phyloP scores from a whole-genome alignment of 2,797 vertebrate genomes.

The Menidia menidia region DNA sequence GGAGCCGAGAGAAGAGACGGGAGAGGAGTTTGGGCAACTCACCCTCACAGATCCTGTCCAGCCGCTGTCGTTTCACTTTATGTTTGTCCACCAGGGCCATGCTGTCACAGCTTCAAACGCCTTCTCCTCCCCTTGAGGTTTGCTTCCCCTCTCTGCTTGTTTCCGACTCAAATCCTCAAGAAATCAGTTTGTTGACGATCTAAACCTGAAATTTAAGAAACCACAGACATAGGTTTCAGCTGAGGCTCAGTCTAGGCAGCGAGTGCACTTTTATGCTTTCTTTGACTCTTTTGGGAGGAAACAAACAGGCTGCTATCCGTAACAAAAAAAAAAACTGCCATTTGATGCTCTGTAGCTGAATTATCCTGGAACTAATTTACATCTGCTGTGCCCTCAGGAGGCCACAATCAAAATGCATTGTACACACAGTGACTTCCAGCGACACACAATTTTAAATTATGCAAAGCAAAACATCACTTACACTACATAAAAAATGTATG shows the following conservation, averaged over 20 bases:
- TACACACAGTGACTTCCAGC: conserved; percentile 12
- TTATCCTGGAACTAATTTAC: conserved; percentile 11
- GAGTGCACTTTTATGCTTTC: background rate
- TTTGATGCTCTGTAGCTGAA: background rate
- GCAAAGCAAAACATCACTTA: conserved; percentile 18
- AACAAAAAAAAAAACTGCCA: background rate
- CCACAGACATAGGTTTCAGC: conserved; percentile 5
- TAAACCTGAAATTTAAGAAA: conserved; percentile 64
- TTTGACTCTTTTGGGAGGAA: background rate
- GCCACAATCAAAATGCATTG: conserved; percentile 12
- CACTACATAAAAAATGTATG: conserved; percentile 3
- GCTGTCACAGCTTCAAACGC: conserved; percentile 32
- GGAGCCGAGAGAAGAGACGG: background rate
- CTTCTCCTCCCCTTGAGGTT: conserved; percentile 47
- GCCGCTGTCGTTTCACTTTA: conserved; percentile 86
- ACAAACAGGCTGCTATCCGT: background rate
- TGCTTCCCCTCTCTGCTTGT: conserved; percentile 40
- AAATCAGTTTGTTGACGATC: conserved; percentile 53
- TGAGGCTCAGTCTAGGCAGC: background rate
- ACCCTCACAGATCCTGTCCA: conserved; percentile 88
- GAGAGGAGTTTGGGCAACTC: conserved; percentile 57
- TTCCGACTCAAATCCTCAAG: conserved; percentile 52
- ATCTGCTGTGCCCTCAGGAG: conserved; percentile 1
- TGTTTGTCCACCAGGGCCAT: conserved; percentile 88
- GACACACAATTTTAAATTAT: conserved; percentile 27